Base-by-base conservation (phyloP, 2,888 invertebrate species). In the Ochlodes sylvanus region DNA sequence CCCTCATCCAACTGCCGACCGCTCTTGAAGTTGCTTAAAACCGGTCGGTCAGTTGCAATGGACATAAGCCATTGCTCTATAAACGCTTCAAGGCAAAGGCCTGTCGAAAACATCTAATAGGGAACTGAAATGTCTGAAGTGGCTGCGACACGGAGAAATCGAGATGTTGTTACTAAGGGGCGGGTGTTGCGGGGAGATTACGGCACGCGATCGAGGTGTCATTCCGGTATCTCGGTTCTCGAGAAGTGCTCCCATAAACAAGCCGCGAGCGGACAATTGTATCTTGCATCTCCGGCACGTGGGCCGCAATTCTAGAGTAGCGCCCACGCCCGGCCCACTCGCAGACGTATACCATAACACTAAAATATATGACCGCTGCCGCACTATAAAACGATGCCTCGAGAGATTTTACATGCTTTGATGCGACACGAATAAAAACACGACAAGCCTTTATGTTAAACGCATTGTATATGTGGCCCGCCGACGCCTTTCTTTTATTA, bases 221-320 rank as follows among this genome's bases (percentile, higher is more conserved):
- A 86, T 86, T 88, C 83, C 77, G 77, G 77, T 50, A 50, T 50
- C 50, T 73, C 75, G 80, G 79, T n/a, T n/a, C 86, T 80, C 76
- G 75, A 73, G 75, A 77, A 84, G 81, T 84, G 85, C 83, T 82
- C 82, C 81, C 83, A 87, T 90, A 89, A 90, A 90, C 86, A 84
- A 86, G 88, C 86, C 85, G 77, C 77, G 74, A 83, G 86, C 85
- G 81, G 84, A 88, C 88, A 89, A 90, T 87, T 79, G 85, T 73
- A 90, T 90, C 90, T 87, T 81, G 81, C 81, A 91, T 89, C 91
- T 72, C 50, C 87, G 89, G 88, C 90, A 89, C 90, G 75, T 75
- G 75, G 76, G 76, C 73, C 67, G 84, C 80, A 79, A 82, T 86
- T 88, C 87, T 89, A 89, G 89, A 89, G 90, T 86, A 90, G 88